Conservation (phyloP, 1,140 invertebrate genomes). For the Matsumurasca onukii region DNA sequence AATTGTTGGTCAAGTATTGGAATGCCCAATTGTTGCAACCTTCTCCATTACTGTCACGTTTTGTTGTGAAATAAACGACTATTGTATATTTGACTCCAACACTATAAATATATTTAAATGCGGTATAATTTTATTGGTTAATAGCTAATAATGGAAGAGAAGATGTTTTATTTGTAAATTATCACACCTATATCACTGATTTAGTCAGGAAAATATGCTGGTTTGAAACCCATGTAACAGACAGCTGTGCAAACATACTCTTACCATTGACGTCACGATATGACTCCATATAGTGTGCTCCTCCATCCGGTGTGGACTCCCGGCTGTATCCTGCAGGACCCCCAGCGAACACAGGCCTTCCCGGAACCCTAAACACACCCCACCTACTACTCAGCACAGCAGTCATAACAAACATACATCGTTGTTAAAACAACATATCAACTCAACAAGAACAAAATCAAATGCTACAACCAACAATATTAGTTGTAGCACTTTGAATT, state of each 20-base stretch:
- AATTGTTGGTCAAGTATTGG: background rate
- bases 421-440: background rate
- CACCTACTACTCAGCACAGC: background rate
- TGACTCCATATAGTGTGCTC: constrained; percentile 76
- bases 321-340: constrained; percentile 63
- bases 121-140: too few species aligned
- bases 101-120: too few species aligned
- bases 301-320: constrained; percentile 77
- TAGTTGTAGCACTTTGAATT: background rate
- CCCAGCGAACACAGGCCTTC: constrained; percentile 36
- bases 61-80: too few species aligned
- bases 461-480: background rate
- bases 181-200: too few species aligned
- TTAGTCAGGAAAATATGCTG: too few species aligned
- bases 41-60: too few species aligned
- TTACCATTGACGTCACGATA: constrained; percentile 80
- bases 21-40: background rate
- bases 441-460: background rate
- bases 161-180: too few species aligned
- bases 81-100: too few species aligned
- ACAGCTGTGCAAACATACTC: too few species aligned
- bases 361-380: constrained; percentile 40
- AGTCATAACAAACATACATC: background rate
- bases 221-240: too few species aligned
- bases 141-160: too few species aligned